phyloP scores from a whole-genome alignment of 1,140 invertebrate genomes.

The Scaptodrosophila lebanonensis region DNA sequence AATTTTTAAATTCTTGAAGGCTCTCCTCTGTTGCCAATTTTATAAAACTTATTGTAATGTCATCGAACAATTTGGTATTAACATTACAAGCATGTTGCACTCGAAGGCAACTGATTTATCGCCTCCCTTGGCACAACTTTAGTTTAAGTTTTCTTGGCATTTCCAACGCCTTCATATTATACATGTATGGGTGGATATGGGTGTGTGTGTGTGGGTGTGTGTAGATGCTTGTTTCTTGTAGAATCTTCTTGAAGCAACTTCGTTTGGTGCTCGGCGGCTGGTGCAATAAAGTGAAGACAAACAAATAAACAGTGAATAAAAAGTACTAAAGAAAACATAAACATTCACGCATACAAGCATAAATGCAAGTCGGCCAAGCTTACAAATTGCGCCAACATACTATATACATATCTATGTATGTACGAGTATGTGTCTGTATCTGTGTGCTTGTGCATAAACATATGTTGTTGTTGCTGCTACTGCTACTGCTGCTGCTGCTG shows the following conservation, averaged over 20 bases:
- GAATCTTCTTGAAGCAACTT: slow-evolving; percentile 23
- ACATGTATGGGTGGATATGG: too few species aligned
- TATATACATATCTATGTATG: slow-evolving; percentile 5
- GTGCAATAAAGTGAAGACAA: slow-evolving; percentile 44
- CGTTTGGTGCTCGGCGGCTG: slow-evolving; percentile 21
- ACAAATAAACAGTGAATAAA: slow-evolving; percentile 64
- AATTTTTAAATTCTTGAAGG: too few species aligned
- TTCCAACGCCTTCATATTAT: too few species aligned
- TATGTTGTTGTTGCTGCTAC: slow-evolving; percentile 8
- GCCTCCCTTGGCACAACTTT: too few species aligned
- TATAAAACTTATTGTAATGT: too few species aligned
- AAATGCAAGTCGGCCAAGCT: slow-evolving; percentile 7
- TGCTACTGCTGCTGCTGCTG: slow-evolving; percentile 16
- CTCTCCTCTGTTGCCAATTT: too few species aligned
- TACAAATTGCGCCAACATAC: slow-evolving; percentile 15
- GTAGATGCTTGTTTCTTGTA: slow-evolving; percentile 20
- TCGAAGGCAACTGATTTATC: too few species aligned
- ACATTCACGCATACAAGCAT: slow-evolving; percentile 32
- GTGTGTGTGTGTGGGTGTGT: too few species aligned
- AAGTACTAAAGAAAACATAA: slow-evolving; percentile 49
- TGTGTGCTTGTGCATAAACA: slow-evolving; percentile 40
- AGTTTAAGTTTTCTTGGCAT: too few species aligned
- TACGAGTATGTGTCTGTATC: not conserved
- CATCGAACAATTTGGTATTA: too few species aligned
- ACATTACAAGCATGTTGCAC: too few species aligned